Conservation (phyloP, 2,888 invertebrate species). For the Limnephilus auricula region DNA sequence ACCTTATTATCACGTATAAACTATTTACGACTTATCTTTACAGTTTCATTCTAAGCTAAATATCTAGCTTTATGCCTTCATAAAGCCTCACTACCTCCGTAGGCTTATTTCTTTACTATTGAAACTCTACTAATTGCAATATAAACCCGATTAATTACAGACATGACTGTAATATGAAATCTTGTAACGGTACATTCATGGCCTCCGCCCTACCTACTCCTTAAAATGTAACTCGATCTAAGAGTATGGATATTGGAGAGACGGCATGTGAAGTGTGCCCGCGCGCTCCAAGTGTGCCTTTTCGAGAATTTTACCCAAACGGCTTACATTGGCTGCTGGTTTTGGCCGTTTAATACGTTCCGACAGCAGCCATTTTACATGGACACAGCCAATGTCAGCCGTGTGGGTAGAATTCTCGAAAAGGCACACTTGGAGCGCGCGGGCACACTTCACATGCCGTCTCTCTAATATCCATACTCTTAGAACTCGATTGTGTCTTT, state of each 20-base stretch:
- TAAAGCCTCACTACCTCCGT: neutral
- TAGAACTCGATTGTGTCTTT: conserved; percentile 58
- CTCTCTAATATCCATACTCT: too few species aligned
- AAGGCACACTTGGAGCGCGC: too few species aligned
- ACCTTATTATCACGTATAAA: neutral
- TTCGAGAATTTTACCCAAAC: too few species aligned
- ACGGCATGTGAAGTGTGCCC: too few species aligned
- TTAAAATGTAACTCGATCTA: conserved; percentile 50
- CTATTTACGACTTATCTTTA: neutral
- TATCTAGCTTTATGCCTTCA: neutral
- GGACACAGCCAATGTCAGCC: too few species aligned
- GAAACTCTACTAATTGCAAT: neutral
- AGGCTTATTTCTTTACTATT: neutral
- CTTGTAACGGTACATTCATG: neutral
- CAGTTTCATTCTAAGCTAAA: neutral
- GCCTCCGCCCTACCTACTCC: conserved; percentile 30
- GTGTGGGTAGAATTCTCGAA: too few species aligned
- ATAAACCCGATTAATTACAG: neutral
- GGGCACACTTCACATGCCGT: too few species aligned
- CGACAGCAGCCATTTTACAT: too few species aligned
- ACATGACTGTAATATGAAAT: neutral
- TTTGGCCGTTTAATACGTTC: too few species aligned
- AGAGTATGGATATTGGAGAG: too few species aligned
- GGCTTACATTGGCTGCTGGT: too few species aligned
- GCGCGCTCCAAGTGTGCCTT: too few species aligned